Evolutionary conservation across 1,140 invertebrate genomes (phyloP).

Genomic region (Danaus plexippus): DNA sequence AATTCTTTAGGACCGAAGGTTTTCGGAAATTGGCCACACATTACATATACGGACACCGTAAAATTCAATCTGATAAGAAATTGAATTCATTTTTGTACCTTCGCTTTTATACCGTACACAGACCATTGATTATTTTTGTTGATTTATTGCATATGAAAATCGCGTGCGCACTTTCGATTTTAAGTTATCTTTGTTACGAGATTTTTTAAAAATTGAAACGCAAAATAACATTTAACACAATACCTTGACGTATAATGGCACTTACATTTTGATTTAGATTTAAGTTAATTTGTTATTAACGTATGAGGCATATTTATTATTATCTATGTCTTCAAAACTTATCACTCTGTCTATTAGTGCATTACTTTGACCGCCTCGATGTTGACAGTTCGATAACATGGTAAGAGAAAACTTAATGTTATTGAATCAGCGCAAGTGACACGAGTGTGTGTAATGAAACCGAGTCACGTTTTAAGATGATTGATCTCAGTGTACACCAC

Average conservation of each 20-base stretch:
- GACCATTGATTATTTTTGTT: constrained; percentile 29
- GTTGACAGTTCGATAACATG: too few species aligned
- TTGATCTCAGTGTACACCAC: too few species aligned
- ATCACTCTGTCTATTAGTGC: too few species aligned
- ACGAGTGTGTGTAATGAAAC: too few species aligned
- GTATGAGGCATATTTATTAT: too few species aligned
- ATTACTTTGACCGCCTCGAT: too few species aligned
- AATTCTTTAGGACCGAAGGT: constrained; percentile 23
- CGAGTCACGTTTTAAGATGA: too few species aligned
- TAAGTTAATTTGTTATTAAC: too few species aligned
- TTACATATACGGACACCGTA: constrained; percentile 32
- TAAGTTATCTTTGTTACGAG: constrained; percentile 11
- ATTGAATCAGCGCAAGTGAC: too few species aligned
- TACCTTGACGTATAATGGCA: background rate
- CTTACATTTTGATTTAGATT: constrained; percentile 1
- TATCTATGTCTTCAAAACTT: too few species aligned
- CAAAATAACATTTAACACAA: constrained; percentile 4
- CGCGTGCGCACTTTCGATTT: constrained; percentile 24
- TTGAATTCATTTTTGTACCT: constrained; percentile 25
- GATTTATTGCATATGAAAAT: constrained; percentile 31
- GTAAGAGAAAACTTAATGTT: too few species aligned
- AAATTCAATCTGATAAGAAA: constrained; percentile 32
- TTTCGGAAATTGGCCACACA: constrained; percentile 35
- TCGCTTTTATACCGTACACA: constrained; percentile 12
- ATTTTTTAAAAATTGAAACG: constrained; percentile 11